Evolutionary conservation across 2,797 vertebrate species (phyloP).

Genomic region (Onychomys arenicola): DNA sequence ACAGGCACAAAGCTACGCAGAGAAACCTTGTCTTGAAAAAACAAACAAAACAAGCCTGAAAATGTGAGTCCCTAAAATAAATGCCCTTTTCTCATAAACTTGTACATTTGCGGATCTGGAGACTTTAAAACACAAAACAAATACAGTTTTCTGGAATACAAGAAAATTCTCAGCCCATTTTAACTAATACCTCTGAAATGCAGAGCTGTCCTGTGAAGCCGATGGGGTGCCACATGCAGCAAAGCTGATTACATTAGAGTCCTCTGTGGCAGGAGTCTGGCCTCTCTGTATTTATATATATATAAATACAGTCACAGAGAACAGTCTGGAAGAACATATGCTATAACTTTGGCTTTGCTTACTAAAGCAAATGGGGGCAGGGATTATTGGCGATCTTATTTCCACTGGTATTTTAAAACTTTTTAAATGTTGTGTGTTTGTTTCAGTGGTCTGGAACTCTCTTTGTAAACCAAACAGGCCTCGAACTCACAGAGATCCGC

Average conservation of each 20-base stretch:
- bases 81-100: neutral
- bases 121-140: neutral
- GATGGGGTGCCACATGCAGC: neutral
- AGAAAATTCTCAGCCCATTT: neutral
- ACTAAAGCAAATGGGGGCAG: neutral
- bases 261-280: neutral
- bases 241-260: neutral
- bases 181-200: neutral
- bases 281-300: neutral
- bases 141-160: neutral
- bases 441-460: neutral
- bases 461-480: neutral
- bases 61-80: neutral
- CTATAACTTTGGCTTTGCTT: neutral
- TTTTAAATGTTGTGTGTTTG: neutral
- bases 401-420: neutral
- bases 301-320: neutral
- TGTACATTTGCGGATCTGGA: neutral
- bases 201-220: neutral
- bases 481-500: neutral
- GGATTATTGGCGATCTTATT: neutral
- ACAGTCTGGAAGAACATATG: constrained; percentile 12
- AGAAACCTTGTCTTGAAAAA: too few species aligned
- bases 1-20: too few species aligned
- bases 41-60: too few species aligned